Evolutionary conservation across 2,113 vertebrate species (phyloP), one percentile per base, ranked within the genome.

Genomic region (Cariama cristata): DNA sequence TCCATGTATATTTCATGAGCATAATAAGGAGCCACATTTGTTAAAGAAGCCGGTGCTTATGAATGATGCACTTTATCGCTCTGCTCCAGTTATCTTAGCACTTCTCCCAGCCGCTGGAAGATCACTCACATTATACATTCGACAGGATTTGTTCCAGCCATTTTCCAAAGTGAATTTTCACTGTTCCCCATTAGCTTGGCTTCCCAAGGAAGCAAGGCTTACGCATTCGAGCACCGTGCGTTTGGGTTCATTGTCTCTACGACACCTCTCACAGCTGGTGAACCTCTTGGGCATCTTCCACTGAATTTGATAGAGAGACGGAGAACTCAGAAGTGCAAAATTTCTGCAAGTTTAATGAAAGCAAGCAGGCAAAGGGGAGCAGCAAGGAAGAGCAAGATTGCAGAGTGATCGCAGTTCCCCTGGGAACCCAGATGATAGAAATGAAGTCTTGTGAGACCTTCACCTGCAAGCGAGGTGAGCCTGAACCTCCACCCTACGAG

Each of bases 141-240:
- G 1, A 40, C 35, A 59, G 83, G 66, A 56, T 87, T 92, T 68
- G 38, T 92, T 95, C 91, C 93, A 92, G 71, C 24, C 8, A 0
- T 84, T 91, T 91, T 75, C 64, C 86, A 64, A 85, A n/a, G 88
- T 47, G 66, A 68, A 40, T 75, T 92, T 89, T 91, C 49, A 15
- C 64, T 38, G 11, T 56, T 96, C n/a, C 33, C 44, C 30, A 4
- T 28, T 40, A 56, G 66, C 24, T 79, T 85, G 77, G 66, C 56
- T 75, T 93, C 77, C 83, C 84, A 63, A 72, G 50, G 83, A 86
- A 49, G 72, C 38, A 17, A 58, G 23, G 38, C n/a, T 93, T 40
- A 15, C 0, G 2, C 0, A 0, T 71, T 58, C 1, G 5, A 86
- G 63, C 21, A 4, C 49, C 0, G 0, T 32, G 60, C 3, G 0